These are phyloP conservation scores for Ischnura elegans DNA, from an alignment of 2,888 invertebrate species.

Conservation along the genomic window DNA sequence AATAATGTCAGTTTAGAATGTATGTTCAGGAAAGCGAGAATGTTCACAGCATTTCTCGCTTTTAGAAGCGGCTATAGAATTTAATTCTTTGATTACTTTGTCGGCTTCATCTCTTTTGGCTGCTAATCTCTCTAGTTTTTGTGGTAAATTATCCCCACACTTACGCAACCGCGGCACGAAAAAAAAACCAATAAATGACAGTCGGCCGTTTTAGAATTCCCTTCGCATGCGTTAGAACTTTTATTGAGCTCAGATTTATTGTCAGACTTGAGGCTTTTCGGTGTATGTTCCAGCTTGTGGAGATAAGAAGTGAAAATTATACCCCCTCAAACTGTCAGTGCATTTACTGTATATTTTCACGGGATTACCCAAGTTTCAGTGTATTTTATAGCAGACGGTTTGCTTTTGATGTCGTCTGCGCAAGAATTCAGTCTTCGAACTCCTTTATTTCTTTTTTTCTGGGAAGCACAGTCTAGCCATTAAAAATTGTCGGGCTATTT, in stretches of 20 bases:
- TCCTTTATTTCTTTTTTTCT: too few species aligned
- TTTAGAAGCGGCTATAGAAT: too few species aligned
- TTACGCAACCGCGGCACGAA: background rate
- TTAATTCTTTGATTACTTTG: too few species aligned
- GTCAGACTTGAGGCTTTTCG: background rate
- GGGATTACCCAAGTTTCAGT: background rate
- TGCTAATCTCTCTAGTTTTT: too few species aligned
- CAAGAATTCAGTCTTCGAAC: background rate
- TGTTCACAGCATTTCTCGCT: too few species aligned
- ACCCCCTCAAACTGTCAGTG: background rate
- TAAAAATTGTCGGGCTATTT: too few species aligned
- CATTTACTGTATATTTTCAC: background rate
- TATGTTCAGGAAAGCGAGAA: too few species aligned
- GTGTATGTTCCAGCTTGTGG: background rate
- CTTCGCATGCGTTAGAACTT: background rate
- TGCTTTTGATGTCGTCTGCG: background rate
- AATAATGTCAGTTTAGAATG: too few species aligned
- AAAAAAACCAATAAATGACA: background rate
- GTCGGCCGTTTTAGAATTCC: background rate
- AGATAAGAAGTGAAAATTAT: background rate
- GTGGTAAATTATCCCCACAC: too few species aligned
- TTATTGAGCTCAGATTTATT: background rate
- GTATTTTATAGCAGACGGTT: background rate
- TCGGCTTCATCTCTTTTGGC: too few species aligned
- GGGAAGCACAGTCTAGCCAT: too few species aligned